Percentiles rank a stretch among this genome's conserved stretches.
These are phyloP conservation scores for Pseudotriccus pelzelni DNA, from an alignment of 2,797 vertebrate genomes.

Conservation along the genomic window DNA sequence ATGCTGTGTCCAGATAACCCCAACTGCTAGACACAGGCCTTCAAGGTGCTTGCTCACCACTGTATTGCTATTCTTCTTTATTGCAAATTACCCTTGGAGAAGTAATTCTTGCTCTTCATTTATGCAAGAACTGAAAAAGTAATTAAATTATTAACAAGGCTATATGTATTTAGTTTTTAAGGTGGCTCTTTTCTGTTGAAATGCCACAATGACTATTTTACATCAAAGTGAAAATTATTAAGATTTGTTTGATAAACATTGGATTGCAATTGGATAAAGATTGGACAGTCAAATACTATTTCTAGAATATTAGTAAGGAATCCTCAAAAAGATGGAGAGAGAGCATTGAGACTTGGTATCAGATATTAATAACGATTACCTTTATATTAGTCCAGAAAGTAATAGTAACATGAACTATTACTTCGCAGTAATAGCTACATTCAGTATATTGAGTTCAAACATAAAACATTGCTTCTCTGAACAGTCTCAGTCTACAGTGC, in stretches of 20 bases:
- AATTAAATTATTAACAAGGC: neutral
- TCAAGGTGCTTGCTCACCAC: neutral
- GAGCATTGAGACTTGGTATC: neutral
- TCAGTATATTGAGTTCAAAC: accelerated
- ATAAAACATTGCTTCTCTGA: neutral
- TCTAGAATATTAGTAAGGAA: neutral
- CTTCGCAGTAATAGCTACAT: neutral
- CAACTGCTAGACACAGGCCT: neutral
- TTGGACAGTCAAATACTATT: neutral
- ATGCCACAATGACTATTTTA: neutral
- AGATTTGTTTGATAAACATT: neutral
- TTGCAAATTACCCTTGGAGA: neutral
- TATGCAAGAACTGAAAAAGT: neutral
- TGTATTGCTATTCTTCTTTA: neutral
- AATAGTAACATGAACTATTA: neutral
- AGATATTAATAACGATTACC: neutral
- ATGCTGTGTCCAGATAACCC: neutral
- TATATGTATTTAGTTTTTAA: neutral
- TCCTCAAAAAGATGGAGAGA: neutral
- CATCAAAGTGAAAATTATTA: neutral
- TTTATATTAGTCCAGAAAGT: neutral
- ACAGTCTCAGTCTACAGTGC: neutral
- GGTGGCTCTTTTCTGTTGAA: neutral
- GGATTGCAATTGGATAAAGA: neutral
- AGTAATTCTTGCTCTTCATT: neutral